These are phyloP conservation scores for Cinclus mexicanus DNA, from an alignment of 2,113 vertebrate species.

Conservation along the genomic window DNA sequence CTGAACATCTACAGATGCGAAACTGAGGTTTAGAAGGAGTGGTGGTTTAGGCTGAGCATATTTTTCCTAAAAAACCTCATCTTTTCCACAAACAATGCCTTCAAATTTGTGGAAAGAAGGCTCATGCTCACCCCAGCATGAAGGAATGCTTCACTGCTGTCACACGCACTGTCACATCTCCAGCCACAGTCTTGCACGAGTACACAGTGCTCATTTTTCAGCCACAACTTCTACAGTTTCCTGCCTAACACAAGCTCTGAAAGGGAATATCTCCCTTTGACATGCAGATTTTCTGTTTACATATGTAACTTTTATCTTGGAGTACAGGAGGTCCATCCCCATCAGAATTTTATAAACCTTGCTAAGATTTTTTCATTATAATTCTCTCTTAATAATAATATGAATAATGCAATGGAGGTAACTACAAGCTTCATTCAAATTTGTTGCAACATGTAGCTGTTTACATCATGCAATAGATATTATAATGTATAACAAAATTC, in stretches of 20 bases:
- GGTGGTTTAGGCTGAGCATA: not conserved
- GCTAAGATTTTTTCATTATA: not conserved
- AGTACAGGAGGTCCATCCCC: not conserved
- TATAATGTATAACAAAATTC: not conserved
- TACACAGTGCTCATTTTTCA: slow-evolving; percentile 15
- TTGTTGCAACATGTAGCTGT: not conserved
- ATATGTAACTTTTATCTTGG: not conserved
- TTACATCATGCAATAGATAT: not conserved
- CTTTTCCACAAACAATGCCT: not conserved
- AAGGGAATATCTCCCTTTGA: not conserved
- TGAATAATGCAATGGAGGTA: not conserved
- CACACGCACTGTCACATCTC: not conserved
- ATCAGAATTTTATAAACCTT: not conserved
- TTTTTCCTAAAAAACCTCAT: not conserved
- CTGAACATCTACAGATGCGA: not conserved
- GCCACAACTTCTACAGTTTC: not conserved
- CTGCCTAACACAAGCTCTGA: not conserved
- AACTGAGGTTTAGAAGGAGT: not conserved
- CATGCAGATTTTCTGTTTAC: not conserved
- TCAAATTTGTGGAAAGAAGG: not conserved
- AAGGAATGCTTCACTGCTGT: slow-evolving; percentile 2
- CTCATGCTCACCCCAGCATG: not conserved
- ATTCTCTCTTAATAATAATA: not conserved
- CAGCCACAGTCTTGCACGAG: not conserved
- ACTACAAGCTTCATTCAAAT: not conserved